Evolutionary conservation across 2,113 vertebrate genomes (phyloP), one percentile per base, ranked within the genome.

Genomic region (Pedetes capensis): DNA sequence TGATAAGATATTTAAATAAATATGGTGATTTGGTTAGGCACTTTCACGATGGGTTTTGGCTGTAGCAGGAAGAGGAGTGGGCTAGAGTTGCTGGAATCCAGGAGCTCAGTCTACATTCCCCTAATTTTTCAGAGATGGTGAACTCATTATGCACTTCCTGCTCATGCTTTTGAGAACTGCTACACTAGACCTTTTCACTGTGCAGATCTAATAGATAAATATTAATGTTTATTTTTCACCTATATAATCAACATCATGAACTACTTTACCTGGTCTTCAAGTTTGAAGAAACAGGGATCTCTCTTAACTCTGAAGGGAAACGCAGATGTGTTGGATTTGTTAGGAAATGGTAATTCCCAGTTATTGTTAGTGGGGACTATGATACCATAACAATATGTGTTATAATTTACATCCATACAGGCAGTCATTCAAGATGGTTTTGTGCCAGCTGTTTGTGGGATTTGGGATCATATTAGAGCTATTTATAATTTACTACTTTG

Each of bases 381-480:
- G 93, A 59, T 97, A 83, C 95, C 98, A 69, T 97, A 96, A 94
- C 95, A 97, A 84, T 94, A 0, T 98, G 97, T 97, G 88, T 92
- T 42, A 96, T 94, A 95, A 97, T 81, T 98, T 96, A 96, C 95
- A 97, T 97, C 96, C 93, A 94, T 96, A 95, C 88, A 96, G 95
- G 87, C 97, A 97, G 97, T 97, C 95, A 97, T 93, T 95, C 29
- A 2, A 49, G 89, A 97, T 97, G 96, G 97, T 97, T 98, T 94
- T 64, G 96, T 98, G 97, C 97, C 97, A 98, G 98, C 97, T 98
- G 16, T 96, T 97, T 96, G 94, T 98, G 97, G 95, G 94, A 97
- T 91, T 98, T 98, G 95, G 96, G 93, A 98, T 96, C 95, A 96
- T 91, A 92, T 80, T 97, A 87, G 95, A 96, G 96, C 97, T 95